Evolutionary conservation across 2,888 invertebrate species (phyloP).

Genomic region (Drosophila anceps): DNA sequence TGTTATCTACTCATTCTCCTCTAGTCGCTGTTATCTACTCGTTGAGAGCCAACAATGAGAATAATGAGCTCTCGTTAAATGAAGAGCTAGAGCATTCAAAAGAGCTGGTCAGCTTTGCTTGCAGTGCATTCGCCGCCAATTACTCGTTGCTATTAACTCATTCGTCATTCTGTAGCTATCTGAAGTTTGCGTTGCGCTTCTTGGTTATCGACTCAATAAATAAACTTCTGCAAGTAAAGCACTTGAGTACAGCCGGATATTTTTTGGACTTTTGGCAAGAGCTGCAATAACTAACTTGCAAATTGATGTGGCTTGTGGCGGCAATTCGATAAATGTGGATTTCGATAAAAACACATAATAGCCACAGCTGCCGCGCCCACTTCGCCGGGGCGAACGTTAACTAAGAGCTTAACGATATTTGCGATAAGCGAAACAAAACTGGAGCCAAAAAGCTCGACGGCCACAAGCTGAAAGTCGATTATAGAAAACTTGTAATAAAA

Average conservation of each 20-base stretch:
- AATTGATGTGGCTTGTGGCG: conserved; percentile 11
- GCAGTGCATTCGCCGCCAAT: background rate
- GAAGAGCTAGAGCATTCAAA: background rate
- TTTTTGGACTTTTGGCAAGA: background rate
- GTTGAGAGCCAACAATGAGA: background rate
- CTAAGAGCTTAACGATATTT: conserved; percentile 63
- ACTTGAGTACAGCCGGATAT: background rate
- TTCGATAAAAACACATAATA: conserved; percentile 30
- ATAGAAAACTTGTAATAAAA: conserved; percentile 79
- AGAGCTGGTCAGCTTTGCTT: background rate
- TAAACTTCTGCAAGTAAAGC: background rate
- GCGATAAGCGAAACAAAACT: conserved; percentile 54
- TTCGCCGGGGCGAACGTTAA: conserved; percentile 9
- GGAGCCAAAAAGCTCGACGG: conserved; percentile 43
- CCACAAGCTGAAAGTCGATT: conserved; percentile 72
- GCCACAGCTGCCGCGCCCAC: conserved; percentile 17
- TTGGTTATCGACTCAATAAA: background rate
- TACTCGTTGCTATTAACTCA: background rate
- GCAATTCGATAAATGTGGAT: conserved; percentile 31
- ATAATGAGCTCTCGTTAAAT: background rate
- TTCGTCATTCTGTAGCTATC: background rate
- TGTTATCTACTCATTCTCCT: background rate
- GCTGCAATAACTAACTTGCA: background rate
- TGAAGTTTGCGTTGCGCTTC: accelerated
- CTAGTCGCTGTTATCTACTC: background rate